Percentiles rank a stretch among this genome's conserved stretches.
These are phyloP conservation scores for Platygyra sinensis DNA, from an alignment of 64 coral and sea anemone genomes.

Conservation along the genomic window DNA sequence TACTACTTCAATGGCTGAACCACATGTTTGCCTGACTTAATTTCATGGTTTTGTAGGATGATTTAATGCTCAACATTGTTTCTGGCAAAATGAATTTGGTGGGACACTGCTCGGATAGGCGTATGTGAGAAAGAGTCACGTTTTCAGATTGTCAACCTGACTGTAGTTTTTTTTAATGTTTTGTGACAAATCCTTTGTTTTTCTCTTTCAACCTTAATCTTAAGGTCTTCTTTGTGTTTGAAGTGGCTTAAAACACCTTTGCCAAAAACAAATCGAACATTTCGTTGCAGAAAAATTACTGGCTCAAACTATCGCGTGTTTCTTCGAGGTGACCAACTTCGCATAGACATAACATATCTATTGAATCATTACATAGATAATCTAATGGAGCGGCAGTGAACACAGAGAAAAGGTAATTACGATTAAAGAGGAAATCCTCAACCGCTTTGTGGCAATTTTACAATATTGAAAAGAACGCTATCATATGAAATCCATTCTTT, in stretches of 20 bases:
- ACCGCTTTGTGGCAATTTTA: conserved; percentile 23
- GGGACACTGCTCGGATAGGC: not conserved
- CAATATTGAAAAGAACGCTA: conserved; percentile 10
- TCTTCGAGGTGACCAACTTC: not conserved
- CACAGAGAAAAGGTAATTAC: conserved; percentile 36
- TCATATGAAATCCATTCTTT: not conserved
- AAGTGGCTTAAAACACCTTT: not conserved
- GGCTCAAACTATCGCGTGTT: conserved; percentile 11
- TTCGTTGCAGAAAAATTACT: not conserved
- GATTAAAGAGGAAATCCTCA: conserved; percentile 23
- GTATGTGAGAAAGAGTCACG: not conserved
- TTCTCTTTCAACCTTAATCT: not conserved
- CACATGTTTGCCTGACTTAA: not conserved
- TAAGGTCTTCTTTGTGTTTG: not conserved
- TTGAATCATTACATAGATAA: conserved; percentile 36
- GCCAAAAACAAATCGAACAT: not conserved
- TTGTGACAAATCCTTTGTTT: not conserved
- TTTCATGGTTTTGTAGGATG: not conserved
- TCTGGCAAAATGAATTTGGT: not conserved
- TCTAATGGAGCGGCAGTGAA: conserved; percentile 51
- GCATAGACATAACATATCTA: conserved; percentile 25
- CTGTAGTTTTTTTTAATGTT: not conserved
- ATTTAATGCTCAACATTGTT: not conserved
- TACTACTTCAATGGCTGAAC: not conserved
- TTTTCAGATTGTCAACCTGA: not conserved